These are phyloP conservation scores for Phaethon lepturus DNA, from an alignment of 2,113 vertebrate genomes.

Conservation along the genomic window DNA sequence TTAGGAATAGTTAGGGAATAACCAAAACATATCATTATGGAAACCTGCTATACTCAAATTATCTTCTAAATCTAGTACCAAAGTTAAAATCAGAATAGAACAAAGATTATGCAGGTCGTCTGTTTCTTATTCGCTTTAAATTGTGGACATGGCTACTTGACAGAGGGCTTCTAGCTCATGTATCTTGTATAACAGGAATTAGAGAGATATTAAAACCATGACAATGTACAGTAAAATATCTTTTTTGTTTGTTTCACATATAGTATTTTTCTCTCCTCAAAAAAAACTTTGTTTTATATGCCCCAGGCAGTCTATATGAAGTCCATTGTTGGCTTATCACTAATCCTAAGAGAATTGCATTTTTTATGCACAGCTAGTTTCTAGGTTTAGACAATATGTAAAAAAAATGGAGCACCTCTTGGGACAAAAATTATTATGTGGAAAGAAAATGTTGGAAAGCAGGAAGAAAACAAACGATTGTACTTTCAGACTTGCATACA, in stretches of 20 bases:
- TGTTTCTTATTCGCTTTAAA: not conserved
- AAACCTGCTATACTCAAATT: not conserved
- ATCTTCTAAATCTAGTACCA: not conserved
- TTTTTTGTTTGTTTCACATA: not conserved
- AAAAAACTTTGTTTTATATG: not conserved
- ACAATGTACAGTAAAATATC: not conserved
- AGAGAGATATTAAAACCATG: not conserved
- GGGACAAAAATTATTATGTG: not conserved
- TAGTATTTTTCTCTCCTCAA: not conserved
- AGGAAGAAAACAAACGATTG: not conserved
- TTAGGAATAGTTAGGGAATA: not conserved
- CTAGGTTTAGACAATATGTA: not conserved
- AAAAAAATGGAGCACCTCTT: not conserved
- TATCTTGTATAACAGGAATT: not conserved
- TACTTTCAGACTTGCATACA: not conserved
- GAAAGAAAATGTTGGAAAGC: not conserved
- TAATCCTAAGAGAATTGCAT: constrained; percentile 18
- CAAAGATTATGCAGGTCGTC: not conserved
- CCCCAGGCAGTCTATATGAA: not conserved
- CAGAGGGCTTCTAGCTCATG: not conserved
- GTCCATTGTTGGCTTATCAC: not conserved
- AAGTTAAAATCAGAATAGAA: not conserved
- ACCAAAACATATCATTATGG: not conserved
- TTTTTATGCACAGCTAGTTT: constrained; percentile 21
- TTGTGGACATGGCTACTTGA: not conserved